These are phyloP conservation scores for Steatocranus sp. DNA, from an alignment of 2,797 vertebrate species.

Conservation along the genomic window DNA sequence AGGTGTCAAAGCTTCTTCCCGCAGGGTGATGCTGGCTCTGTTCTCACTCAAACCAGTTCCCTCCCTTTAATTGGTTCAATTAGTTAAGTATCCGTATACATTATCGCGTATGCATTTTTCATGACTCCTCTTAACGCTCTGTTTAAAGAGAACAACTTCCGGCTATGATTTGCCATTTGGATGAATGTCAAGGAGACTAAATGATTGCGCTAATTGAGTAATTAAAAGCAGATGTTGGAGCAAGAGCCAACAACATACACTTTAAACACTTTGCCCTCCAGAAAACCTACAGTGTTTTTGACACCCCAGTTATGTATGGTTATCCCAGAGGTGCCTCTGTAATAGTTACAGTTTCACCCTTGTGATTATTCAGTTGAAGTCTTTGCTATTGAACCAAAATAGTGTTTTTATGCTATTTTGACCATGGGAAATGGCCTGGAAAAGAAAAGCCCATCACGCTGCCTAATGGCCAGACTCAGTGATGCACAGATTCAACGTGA, in stretches of 20 bases:
- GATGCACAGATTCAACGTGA: constrained; percentile 65
- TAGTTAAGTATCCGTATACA: constrained; percentile 79
- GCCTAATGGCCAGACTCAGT: constrained; percentile 75
- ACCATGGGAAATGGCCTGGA: constrained; percentile 77
- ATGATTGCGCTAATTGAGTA: constrained; percentile 82
- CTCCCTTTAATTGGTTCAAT: constrained; percentile 78
- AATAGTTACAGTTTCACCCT: constrained; percentile 85
- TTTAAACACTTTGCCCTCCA: constrained; percentile 79
- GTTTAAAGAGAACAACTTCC: constrained; percentile 74
- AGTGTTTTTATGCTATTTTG: constrained; percentile 79
- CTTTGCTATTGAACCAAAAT: constrained; percentile 81
- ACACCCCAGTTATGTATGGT: constrained; percentile 80
- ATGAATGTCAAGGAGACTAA: constrained; percentile 78
- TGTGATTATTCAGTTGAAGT: constrained; percentile 84
- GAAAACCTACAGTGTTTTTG: constrained; percentile 78
- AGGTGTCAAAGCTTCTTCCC: constrained; percentile 68
- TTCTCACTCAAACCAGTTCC: constrained; percentile 65
- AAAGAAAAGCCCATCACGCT: constrained; percentile 78
- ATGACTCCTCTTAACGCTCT: constrained; percentile 75
- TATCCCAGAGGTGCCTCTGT: constrained; percentile 81
- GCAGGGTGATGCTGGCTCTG: constrained; percentile 52
- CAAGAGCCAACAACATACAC: constrained; percentile 76
- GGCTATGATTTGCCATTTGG: constrained; percentile 78
- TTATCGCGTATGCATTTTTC: constrained; percentile 77
- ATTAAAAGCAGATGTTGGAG: constrained; percentile 83